Conservation (phyloP, 2,888 invertebrate species). For the Parascotia fuliginaria region DNA sequence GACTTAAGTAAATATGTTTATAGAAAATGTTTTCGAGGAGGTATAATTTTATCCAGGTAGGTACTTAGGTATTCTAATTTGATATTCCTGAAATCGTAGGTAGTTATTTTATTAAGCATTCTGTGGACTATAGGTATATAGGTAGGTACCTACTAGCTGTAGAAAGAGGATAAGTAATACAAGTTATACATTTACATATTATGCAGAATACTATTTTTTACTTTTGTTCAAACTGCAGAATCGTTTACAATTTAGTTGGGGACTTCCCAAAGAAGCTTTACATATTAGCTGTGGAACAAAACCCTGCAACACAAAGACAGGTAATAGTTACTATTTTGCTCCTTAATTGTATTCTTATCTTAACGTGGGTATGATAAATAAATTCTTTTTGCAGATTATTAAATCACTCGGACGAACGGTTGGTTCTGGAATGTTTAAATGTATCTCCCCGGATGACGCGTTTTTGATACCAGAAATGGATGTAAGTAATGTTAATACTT, state of each 20-base stretch:
- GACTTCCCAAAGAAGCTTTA: slow-evolving; percentile 86
- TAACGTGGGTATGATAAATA: slow-evolving; percentile 11
- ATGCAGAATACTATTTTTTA: background rate
- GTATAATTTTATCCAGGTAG: too few species aligned
- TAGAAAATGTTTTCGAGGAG: too few species aligned
- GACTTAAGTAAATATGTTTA: too few species aligned
- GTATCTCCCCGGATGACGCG: slow-evolving; percentile 84
- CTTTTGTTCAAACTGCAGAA: slow-evolving; percentile 56
- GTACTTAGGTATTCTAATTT: too few species aligned
- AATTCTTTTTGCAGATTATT: slow-evolving; percentile 73
- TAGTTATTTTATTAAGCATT: too few species aligned
- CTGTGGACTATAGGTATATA: too few species aligned
- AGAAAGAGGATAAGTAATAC: too few species aligned
- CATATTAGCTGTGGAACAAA: slow-evolving; percentile 88
- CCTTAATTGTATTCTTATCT: background rate
- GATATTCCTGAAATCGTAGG: too few species aligned
- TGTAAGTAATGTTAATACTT: slow-evolving; percentile 60
- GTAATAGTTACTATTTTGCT: slow-evolving; percentile 39
- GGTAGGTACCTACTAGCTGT: too few species aligned
- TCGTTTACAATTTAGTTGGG: slow-evolving; percentile 73
- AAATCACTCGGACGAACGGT: slow-evolving; percentile 84
- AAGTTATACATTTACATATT: too few species aligned
- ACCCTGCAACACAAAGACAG: slow-evolving; percentile 79
- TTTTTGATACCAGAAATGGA: slow-evolving; percentile 82
- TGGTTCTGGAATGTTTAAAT: slow-evolving; percentile 84